Conservation (phyloP, 2,113 vertebrate genomes). For the Pardalotus punctatus region DNA sequence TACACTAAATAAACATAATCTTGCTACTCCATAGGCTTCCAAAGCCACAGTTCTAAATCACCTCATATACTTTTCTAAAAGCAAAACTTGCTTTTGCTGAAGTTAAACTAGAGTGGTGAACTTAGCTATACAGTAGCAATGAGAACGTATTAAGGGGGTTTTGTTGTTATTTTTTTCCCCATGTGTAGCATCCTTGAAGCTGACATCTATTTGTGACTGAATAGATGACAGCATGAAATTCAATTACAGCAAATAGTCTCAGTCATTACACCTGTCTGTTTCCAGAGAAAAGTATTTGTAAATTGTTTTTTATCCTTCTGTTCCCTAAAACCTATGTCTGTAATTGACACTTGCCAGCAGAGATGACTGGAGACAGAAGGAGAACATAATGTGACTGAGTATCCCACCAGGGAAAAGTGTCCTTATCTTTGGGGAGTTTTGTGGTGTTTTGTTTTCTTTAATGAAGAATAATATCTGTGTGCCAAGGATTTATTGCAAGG, state of each 20-base stretch:
- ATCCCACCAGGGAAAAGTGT: slow-evolving; percentile 63
- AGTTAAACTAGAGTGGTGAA: background rate
- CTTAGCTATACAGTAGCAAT: slow-evolving; percentile 14
- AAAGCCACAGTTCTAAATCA: background rate
- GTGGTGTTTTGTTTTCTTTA: slow-evolving; percentile 55
- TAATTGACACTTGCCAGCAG: slow-evolving; percentile 83
- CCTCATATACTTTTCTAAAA: background rate
- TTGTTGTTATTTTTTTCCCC: background rate
- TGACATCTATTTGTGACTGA: slow-evolving; percentile 76
- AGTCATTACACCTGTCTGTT: slow-evolving; percentile 79
- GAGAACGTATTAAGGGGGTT: slow-evolving; percentile 12
- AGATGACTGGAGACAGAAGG: slow-evolving; percentile 72
- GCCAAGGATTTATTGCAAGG: slow-evolving; percentile 54
- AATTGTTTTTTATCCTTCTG: slow-evolving; percentile 77
- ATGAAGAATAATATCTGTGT: slow-evolving; percentile 60
- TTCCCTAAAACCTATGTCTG: slow-evolving; percentile 71
- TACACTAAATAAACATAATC: background rate
- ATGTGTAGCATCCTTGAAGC: slow-evolving; percentile 68
- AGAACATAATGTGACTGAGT: slow-evolving; percentile 73
- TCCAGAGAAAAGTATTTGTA: slow-evolving; percentile 79
- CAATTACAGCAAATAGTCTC: slow-evolving; percentile 77
- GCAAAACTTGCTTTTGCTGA: background rate
- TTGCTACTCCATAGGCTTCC: background rate
- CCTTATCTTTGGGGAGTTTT: slow-evolving; percentile 54
- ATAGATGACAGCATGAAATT: slow-evolving; percentile 80